These are phyloP conservation scores for Marisa cornuarietis DNA, from an alignment of 1,140 invertebrate genomes.

Conservation along the genomic window DNA sequence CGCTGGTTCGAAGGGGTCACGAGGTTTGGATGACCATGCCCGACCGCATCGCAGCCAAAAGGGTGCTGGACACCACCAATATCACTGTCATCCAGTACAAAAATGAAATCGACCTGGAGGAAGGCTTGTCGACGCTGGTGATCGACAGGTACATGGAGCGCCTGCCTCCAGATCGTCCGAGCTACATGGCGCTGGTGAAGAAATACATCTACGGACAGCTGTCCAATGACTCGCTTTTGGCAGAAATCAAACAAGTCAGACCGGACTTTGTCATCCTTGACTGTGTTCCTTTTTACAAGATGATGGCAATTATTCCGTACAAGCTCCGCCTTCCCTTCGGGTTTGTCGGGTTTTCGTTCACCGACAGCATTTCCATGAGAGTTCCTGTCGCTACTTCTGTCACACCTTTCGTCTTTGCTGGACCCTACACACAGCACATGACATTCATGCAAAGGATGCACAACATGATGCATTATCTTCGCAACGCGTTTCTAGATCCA, in stretches of 20 bases:
- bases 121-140: background rate
- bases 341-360: background rate
- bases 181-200: background rate
- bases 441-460: conserved; percentile 13
- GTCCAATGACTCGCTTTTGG: background rate
- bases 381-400: conserved; percentile 17
- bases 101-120: background rate
- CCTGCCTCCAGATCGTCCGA: background rate
- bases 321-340: conserved; percentile 24
- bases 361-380: background rate
- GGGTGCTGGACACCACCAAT: conserved; percentile 3
- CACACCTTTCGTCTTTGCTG: background rate
- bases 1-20: conserved; percentile 16
- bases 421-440: conserved; percentile 4
- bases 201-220: background rate
- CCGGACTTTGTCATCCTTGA: conserved; percentile 29
- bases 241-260: background rate
- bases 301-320: conserved; percentile 20
- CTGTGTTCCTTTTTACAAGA: background rate
- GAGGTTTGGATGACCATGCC: conserved; percentile 24
- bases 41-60: conserved; percentile 1
- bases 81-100: conserved; percentile 17
- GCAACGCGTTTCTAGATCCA: too few relatives aligned
- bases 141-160: conserved; percentile 1
- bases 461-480: background rate